Conservation (phyloP, 2,888 invertebrate genomes). For the Plebejus argus region DNA sequence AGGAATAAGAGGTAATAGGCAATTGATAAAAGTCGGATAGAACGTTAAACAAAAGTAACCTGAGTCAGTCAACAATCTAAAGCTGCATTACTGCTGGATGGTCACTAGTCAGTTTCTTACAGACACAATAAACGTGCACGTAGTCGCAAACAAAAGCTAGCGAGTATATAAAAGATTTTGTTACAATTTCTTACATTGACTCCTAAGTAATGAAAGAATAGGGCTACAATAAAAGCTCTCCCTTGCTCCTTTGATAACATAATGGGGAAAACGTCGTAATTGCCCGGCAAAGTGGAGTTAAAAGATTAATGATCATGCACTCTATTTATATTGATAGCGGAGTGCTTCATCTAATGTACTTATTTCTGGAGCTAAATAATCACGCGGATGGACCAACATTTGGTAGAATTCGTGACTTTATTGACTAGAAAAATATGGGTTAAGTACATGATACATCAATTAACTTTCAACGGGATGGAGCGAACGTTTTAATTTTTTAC, state of each 20-base stretch:
- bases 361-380: not conserved
- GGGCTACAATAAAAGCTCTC: constrained; percentile 28
- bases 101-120: constrained; percentile 11
- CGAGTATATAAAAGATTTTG: constrained; percentile 17
- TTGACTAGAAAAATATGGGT: not conserved
- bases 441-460: too few species aligned
- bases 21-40: too few species aligned
- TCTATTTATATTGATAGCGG: not conserved
- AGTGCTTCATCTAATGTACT: constrained; percentile 1
- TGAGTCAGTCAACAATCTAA: not conserved
- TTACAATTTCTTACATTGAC: constrained; percentile 13
- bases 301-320: constrained; percentile 29
- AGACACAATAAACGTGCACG: not conserved
- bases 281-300: constrained; percentile 24
- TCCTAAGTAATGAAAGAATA: constrained; percentile 27
- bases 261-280: constrained; percentile 33
- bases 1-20: not conserved
- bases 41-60: not conserved
- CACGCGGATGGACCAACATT: not conserved
- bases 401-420: not conserved
- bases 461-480: not conserved
- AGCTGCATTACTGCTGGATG: not conserved
- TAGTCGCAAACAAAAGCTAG: constrained; percentile 15
- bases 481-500: constrained; percentile 11
- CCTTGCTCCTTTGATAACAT: constrained; percentile 28